Conservation (phyloP, 2,888 invertebrate genomes). For the Cheilosia pagana region DNA sequence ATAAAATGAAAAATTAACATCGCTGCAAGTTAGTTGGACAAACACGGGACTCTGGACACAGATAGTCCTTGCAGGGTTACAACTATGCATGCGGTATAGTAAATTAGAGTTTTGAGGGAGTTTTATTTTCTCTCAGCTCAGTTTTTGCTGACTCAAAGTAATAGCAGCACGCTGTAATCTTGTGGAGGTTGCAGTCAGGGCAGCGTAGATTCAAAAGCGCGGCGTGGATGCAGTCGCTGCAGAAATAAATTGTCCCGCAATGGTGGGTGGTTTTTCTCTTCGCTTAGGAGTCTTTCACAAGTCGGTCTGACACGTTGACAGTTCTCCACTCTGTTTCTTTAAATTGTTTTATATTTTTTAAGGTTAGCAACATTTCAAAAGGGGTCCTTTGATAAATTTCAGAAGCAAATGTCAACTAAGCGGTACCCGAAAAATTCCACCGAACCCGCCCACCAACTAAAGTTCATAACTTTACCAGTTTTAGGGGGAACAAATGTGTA, state of each 20-base stretch:
- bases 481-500: too few species aligned
- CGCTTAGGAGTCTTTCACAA: too few species aligned
- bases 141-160: slow-evolving; percentile 58
- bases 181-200: slow-evolving; percentile 54
- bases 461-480: too few species aligned
- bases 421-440: too few species aligned
- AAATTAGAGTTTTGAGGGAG: not conserved
- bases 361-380: too few species aligned
- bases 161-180: slow-evolving; percentile 45
- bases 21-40: slow-evolving; percentile 45
- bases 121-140: slow-evolving; percentile 17
- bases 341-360: too few species aligned
- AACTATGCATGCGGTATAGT: not conserved
- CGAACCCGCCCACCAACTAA: too few species aligned
- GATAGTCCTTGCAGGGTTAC: slow-evolving; percentile 34
- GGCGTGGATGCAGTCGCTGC: slow-evolving; percentile 48
- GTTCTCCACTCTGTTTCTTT: too few species aligned
- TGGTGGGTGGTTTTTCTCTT: too few species aligned
- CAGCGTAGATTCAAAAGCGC: slow-evolving; percentile 56
- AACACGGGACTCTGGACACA: slow-evolving; percentile 19
- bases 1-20: slow-evolving; percentile 73
- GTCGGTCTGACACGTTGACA: too few species aligned
- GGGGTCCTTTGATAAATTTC: too few species aligned
- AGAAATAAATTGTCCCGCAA: slow-evolving; percentile 53
- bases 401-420: too few species aligned